Conservation (phyloP, 2,797 vertebrate genomes). For the Morus bassanus region DNA sequence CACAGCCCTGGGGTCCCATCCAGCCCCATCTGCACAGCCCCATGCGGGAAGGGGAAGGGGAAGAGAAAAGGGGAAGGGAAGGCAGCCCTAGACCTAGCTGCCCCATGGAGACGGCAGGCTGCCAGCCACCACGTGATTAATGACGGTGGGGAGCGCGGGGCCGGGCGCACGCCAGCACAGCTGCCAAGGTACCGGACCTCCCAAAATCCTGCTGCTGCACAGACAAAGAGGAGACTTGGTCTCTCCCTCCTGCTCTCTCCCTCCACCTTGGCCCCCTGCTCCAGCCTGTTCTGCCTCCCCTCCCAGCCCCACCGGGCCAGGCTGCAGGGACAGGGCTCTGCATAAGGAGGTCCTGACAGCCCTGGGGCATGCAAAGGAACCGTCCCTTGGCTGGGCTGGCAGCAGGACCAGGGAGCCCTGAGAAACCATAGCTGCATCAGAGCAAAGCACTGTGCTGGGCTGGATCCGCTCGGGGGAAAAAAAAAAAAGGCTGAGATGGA, state of each 20-base stretch:
- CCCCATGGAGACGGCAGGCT: background rate
- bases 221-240: background rate
- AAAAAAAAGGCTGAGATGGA: background rate
- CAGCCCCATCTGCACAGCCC: rapidly evolving
- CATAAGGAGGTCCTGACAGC: background rate
- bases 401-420: rapidly evolving
- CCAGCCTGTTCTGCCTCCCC: background rate
- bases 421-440: background rate
- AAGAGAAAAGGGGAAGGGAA: background rate
- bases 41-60: rapidly evolving
- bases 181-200: background rate
- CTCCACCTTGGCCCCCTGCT: background rate
- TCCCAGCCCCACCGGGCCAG: rapidly evolving
- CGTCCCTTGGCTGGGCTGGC: background rate
- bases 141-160: background rate
- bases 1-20: background rate
- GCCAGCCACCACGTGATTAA: background rate
- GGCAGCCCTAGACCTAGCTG: background rate
- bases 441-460: background rate
- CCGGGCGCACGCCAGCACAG: background rate
- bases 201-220: conserved; percentile 1
- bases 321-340: background rate
- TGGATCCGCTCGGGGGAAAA: background rate
- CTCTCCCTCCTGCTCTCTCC: background rate
- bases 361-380: rapidly evolving